phyloP scores from a whole-genome alignment of 2,113 vertebrate species.

The Gavialis gangeticus region DNA sequence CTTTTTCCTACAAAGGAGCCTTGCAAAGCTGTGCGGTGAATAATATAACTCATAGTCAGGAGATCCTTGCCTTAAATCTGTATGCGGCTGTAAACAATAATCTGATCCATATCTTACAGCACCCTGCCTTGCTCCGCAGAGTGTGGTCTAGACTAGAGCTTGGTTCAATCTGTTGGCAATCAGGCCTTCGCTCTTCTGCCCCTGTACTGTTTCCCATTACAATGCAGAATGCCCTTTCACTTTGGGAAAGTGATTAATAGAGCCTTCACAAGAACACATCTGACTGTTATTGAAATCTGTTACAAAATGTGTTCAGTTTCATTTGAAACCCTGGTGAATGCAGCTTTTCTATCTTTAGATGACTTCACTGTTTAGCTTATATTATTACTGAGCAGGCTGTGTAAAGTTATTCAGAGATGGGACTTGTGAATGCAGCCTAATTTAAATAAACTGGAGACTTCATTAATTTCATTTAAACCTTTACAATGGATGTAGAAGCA shows the following conservation, averaged over 20 bases:
- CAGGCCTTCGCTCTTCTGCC: not conserved
- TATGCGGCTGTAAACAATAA: conserved; percentile 61
- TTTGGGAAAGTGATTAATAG: conserved; percentile 43
- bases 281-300: not conserved
- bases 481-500: not conserved
- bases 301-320: not conserved
- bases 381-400: not conserved
- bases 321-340: not conserved
- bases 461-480: not conserved
- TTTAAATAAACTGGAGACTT: not conserved
- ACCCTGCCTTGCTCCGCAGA: conserved; percentile 27
- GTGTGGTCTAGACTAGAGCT: not conserved
- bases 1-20: conserved; percentile 72
- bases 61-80: conserved; percentile 51
- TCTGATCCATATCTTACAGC: conserved; percentile 57
- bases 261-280: conserved; percentile 17
- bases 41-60: conserved; percentile 63
- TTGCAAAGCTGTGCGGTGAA: conserved; percentile 63
- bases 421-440: not conserved
- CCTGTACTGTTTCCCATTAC: conserved; percentile 23
- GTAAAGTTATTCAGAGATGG: not conserved
- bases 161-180: not conserved
- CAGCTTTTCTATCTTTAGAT: not conserved
- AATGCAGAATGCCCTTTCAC: conserved; percentile 40
- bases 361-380: not conserved